Evolutionary conservation across 2,888 invertebrate species (phyloP), one percentile per base, ranked within the genome.

Genomic region (Terebella lapidaria): DNA sequence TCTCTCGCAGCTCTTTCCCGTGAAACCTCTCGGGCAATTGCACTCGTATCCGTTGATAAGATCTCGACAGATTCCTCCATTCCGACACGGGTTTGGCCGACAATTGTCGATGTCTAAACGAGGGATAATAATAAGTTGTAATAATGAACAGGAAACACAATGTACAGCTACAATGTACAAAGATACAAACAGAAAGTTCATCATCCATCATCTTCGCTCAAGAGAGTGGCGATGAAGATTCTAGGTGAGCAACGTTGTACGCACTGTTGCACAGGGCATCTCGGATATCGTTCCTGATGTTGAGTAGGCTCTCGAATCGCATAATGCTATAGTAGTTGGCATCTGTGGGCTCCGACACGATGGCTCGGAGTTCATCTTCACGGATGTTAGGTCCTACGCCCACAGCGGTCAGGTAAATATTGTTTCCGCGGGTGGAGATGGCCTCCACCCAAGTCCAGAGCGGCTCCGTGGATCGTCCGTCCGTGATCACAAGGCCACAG

Each of bases 401-500:
- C 4, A 62, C 57, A 1, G 60, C 24, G 18, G 60, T 24, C 22
- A 62, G 20, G 1, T 25, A 25, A 27, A 62, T 35, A 4, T 58
- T 60, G 1, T 29, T 10, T 2, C 25, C 4, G 20, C 63, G 46
- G 22, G 42, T 30, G 15, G n/a, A n/a, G 26, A 15, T 22, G n/a
- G 63, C 63, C 57, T 61, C 53, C 18, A 28, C 24, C 27, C 54
- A 35, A 5, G 63, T 55, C 27, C 54, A 45, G 1, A 22, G n/a
- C 30, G 27, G 27, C 5, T 58, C 45, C 29, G 26, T 45, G 3
- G 63, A 57, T n/a, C 47, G 22, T 0, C 60, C 63, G 30, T 58
- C 60, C 2, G 57, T 61, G 29, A 63, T 47, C 28, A 63, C 51
- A 28, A 63, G 30, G 18, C 25, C 45, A n/a, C n/a, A n/a, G n/a